Percentiles rank a stretch among this genome's conserved stretches.
Evolutionary conservation across 2,888 invertebrate genomes (phyloP).

Genomic region (Herminia tarsipennalis): DNA sequence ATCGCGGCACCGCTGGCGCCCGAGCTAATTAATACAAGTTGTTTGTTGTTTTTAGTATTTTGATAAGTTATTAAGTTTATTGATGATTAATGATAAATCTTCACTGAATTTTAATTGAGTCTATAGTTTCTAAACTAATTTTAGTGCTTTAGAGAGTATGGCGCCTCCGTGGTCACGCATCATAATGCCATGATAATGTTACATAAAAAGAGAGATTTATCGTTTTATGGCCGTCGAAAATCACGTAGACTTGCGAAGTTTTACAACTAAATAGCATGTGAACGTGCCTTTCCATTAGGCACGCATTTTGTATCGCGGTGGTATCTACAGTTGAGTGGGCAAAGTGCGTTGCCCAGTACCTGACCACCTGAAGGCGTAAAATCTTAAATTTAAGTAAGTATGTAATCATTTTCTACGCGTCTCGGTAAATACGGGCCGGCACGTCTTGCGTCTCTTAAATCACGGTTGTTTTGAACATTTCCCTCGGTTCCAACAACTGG

Average conservation of each 20-base stretch:
- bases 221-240: conserved; percentile 19
- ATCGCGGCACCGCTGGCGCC: conserved; percentile 68
- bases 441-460: conserved; percentile 74
- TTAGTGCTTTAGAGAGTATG: too few relatives aligned
- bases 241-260: conserved; percentile 26
- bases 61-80: conserved; percentile 18
- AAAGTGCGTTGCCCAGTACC: too few relatives aligned
- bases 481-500: conserved; percentile 79
- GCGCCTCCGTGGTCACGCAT: conserved; percentile 8
- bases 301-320: conserved; percentile 13
- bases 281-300: conserved; percentile 16
- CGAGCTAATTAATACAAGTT: conserved; percentile 58
- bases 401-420: conserved; percentile 34
- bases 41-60: conserved; percentile 37
- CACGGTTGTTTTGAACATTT: conserved; percentile 81
- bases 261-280: conserved; percentile 9
- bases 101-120: too few relatives aligned
- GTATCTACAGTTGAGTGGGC: conserved; percentile 9
- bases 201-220: conserved; percentile 41
- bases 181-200: conserved; percentile 19
- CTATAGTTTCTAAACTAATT: conserved; percentile 5
- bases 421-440: conserved; percentile 61
- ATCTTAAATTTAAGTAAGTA: conserved; percentile 4
- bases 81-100: conserved; percentile 3
- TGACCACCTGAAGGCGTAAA: too few relatives aligned